phyloP scores from a whole-genome alignment of 30 jellyfish, hydroid and myxozoan species.

The Cassiopea xamachana region DNA sequence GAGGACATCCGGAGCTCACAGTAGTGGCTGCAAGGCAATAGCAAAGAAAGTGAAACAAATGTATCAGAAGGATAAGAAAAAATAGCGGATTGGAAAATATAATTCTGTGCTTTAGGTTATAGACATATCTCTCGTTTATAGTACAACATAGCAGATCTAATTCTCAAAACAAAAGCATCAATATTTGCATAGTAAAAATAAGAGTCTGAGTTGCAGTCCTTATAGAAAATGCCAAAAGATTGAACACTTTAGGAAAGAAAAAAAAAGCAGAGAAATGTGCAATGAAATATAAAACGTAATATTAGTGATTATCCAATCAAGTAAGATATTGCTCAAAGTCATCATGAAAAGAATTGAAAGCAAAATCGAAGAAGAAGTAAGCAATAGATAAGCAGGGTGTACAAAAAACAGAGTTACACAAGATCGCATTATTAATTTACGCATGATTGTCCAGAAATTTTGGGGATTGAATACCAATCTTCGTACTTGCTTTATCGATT shows the following conservation, averaged over 20 bases:
- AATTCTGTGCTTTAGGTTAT: no score
- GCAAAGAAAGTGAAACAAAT: not conserved
- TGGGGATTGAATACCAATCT: not conserved
- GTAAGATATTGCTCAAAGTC: slow-evolving; percentile 35
- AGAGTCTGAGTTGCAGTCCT: no score
- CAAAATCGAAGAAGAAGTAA: not conserved
- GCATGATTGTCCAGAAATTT: not conserved
- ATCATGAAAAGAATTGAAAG: slow-evolving; percentile 5
- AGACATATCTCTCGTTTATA: no score
- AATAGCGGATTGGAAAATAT: not conserved
- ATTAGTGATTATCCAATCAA: slow-evolving; percentile 6
- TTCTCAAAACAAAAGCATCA: no score
- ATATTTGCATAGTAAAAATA: no score
- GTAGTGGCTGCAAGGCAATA: not conserved
- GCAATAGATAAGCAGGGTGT: slow-evolving; percentile 32
- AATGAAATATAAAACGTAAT: not conserved
- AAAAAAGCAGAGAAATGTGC: not conserved
- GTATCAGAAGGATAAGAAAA: not conserved
- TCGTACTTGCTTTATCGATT: not conserved
- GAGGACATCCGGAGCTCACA: not conserved
- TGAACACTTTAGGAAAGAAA: not conserved
- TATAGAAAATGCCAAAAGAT: not conserved
- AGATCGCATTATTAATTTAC: slow-evolving; percentile 4
- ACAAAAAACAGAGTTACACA: not conserved
- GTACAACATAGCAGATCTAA: no score